Conservation (phyloP, 1,140 invertebrate species). For the Propsilocerus akamusi region DNA sequence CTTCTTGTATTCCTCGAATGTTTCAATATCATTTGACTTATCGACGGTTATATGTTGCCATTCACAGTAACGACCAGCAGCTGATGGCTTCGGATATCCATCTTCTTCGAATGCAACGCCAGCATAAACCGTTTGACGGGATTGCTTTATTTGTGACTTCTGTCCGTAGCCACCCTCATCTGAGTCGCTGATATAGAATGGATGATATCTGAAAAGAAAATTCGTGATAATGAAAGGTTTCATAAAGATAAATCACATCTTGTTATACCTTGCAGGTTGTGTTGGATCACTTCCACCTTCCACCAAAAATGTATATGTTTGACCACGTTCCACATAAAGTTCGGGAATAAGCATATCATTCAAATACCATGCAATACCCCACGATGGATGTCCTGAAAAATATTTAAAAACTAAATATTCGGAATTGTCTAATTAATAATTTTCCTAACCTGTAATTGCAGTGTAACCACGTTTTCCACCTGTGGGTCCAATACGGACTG, state of each 20-base stretch:
- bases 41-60: slow-evolving; percentile 25
- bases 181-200: slow-evolving; percentile 82
- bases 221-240: too few relatives aligned
- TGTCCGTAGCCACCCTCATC: slow-evolving; percentile 66
- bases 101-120: slow-evolving; percentile 56
- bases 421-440: slow-evolving; percentile 6
- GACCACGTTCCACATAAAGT: slow-evolving; percentile 69
- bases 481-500: slow-evolving; percentile 62
- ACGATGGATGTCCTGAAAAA: slow-evolving; percentile 47
- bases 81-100: slow-evolving; percentile 58
- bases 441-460: slow-evolving; percentile 45
- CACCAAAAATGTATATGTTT: slow-evolving; percentile 73
- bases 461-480: slow-evolving; percentile 64
- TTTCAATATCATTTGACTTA: slow-evolving; percentile 35
- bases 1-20: slow-evolving; percentile 55
- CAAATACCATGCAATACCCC: slow-evolving; percentile 88
- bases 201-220: slow-evolving; percentile 51
- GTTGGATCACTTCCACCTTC: slow-evolving; percentile 56
- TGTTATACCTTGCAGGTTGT: slow-evolving; percentile 38
- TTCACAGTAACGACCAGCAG: slow-evolving; percentile 55
- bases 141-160: slow-evolving; percentile 45
- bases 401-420: slow-evolving; percentile 6
- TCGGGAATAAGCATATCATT: slow-evolving; percentile 82
- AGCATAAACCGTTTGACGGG: slow-evolving; percentile 52
- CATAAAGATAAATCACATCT: not conserved